Evolutionary conservation across 2,797 vertebrate species (phyloP).

Genomic region (Halcyon badia): DNA sequence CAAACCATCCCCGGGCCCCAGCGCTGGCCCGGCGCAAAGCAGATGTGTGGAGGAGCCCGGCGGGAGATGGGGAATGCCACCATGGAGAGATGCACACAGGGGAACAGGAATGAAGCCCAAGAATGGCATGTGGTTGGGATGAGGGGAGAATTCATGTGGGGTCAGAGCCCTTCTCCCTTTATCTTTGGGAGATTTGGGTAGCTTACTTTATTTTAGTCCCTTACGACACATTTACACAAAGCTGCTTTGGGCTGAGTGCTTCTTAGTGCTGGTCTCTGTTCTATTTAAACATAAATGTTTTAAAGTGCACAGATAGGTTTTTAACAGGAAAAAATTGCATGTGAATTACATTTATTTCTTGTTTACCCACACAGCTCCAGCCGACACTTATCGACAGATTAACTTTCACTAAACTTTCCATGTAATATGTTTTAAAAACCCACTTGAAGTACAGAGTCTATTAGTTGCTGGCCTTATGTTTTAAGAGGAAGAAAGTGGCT

Average conservation of each 20-base stretch:
- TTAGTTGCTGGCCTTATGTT: constrained; percentile 81
- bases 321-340: constrained; percentile 60
- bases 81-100: not conserved
- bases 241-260: constrained; percentile 77
- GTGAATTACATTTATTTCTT: constrained; percentile 73
- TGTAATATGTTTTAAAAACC: constrained; percentile 67
- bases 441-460: constrained; percentile 76
- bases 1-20: not conserved
- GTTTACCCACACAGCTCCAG: constrained; percentile 63
- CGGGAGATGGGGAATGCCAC: not conserved
- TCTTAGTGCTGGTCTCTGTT: constrained; percentile 72
- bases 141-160: constrained; percentile 2
- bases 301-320: constrained; percentile 58
- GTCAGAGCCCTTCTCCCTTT: constrained; percentile 55
- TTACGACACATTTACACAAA: constrained; percentile 71
- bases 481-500: constrained; percentile 80
- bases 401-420: constrained; percentile 77
- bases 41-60: not conserved
- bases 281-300: constrained; percentile 78
- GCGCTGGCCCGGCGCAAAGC: not conserved
- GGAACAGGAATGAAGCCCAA: not conserved
- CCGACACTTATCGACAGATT: constrained; percentile 75
- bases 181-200: constrained; percentile 69
- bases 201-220: constrained; percentile 76
- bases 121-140: not conserved